A percentile compares a stretch with the other conserved stretches of the same genome.
Conservation (phyloP, 2,113 vertebrate genomes). For the Trogon surrucura region DNA sequence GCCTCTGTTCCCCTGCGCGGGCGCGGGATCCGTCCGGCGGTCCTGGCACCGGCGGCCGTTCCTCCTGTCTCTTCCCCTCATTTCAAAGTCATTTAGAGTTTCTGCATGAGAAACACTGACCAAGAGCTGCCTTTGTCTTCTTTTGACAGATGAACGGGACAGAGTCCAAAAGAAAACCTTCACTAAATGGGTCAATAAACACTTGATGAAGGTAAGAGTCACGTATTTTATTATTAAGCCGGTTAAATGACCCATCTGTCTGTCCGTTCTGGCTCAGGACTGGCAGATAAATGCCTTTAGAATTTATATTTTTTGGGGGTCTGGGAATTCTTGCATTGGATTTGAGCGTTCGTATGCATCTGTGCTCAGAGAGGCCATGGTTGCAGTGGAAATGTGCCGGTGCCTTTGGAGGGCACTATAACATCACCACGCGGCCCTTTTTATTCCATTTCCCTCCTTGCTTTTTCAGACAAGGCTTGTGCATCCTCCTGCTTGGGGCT, state of each 20-base stretch:
- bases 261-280: neutral
- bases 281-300: neutral
- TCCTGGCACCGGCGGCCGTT: neutral
- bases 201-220: conserved; percentile 94
- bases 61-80: conserved; percentile 41
- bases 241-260: accelerated
- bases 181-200: conserved; percentile 99
- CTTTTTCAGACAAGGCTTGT: neutral
- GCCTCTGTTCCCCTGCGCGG: neutral
- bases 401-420: conserved; percentile 46
- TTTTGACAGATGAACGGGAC: conserved; percentile 93
- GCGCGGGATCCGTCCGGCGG: neutral
- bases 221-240: accelerated
- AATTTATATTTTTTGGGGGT: too few species aligned
- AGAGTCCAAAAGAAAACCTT: conserved; percentile 99
- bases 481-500: neutral
- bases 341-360: accelerated
- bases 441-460: neutral
- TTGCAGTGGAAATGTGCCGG: neutral
- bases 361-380: neutral
- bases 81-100: conserved; percentile 40
- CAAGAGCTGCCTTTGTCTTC: conserved; percentile 47
- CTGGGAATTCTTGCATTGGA: neutral
- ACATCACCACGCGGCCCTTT: neutral
- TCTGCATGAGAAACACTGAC: conserved; percentile 46